Conservation (phyloP, 2,113 vertebrate species). For the Anhinga rufa region DNA sequence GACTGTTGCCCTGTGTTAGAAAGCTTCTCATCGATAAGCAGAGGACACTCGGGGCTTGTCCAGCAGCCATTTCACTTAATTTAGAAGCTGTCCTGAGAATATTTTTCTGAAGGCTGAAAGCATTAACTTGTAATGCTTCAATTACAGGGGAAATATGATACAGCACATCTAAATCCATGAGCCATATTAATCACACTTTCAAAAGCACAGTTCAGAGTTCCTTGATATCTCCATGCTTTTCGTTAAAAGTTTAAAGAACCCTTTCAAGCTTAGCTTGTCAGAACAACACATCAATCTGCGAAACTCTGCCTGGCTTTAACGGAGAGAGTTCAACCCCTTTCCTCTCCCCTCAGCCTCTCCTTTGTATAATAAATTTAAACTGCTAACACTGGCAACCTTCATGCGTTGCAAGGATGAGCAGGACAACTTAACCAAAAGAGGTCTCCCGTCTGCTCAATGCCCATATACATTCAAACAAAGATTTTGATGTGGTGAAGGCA, state of each 20-base stretch:
- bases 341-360: not conserved
- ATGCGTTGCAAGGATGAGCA: not conserved
- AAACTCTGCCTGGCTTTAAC: not conserved
- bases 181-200: not conserved
- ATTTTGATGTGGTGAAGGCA: not conserved
- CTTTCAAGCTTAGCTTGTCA: not conserved
- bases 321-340: not conserved
- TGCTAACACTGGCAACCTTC: not conserved
- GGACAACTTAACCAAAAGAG: not conserved
- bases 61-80: not conserved
- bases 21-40: not conserved
- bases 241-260: not conserved
- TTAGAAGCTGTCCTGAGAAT: not conserved
- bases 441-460: not conserved
- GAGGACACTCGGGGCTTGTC: not conserved
- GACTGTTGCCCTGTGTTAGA: not conserved
- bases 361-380: not conserved
- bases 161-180: not conserved
- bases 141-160: not conserved
- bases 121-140: not conserved
- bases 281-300: not conserved
- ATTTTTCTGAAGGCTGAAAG: not conserved
- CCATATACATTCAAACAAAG: rapidly evolving
- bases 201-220: not conserved
- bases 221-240: not conserved